Evolutionary conservation across 2,888 invertebrate genomes (phyloP), one percentile per base, ranked within the genome.

Genomic region (Strigamia crassipes): DNA sequence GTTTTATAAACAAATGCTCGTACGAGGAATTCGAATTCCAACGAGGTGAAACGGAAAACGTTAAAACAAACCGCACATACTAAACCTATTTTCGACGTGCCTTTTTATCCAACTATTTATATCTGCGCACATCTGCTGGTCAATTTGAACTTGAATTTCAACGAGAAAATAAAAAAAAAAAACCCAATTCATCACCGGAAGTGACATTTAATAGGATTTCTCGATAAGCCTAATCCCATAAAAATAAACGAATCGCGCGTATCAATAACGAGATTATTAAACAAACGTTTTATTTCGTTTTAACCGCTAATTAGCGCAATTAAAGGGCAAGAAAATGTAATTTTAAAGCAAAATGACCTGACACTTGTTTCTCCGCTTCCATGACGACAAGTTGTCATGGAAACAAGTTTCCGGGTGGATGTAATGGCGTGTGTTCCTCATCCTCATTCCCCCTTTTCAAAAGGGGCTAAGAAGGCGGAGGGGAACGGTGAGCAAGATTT

Each of bases 371-470:
- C 61, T 61, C 15, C 34, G 61, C n/a, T 21, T 18, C 61, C n/a
- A 23, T 18, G 61, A 61, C 61, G 56, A 56, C n/a, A 18, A 42
- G 61, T 61, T 61, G 23, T 9, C 61, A 61, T 61, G 61, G 61
- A 61, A 61, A 61, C 61, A 61, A n/a, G 61, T 61, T 61, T 61
- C 61, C 61, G 61, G 61, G 61, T 61, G 61, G 61, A 61, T 21
- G 61, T 61, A 61, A 61, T 61, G 61, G 61, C 61, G 61, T 15
- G 61, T 61, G 18, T 61, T 61, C 61, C 61, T 18, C 61, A 61
- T 61, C 61, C 61, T 61, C 23, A 61, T 23, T 61, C 61, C 61
- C 51, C 51, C 23, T 8, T 21, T 18, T 21, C 8, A 23, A 23
- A 61, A 21, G 61, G 61, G 23, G 23, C 10, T 61, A 61, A 61